These are phyloP conservation scores for Campylomormyrus numenius DNA, from an alignment of 2,113 vertebrate genomes.

Conservation along the genomic window DNA sequence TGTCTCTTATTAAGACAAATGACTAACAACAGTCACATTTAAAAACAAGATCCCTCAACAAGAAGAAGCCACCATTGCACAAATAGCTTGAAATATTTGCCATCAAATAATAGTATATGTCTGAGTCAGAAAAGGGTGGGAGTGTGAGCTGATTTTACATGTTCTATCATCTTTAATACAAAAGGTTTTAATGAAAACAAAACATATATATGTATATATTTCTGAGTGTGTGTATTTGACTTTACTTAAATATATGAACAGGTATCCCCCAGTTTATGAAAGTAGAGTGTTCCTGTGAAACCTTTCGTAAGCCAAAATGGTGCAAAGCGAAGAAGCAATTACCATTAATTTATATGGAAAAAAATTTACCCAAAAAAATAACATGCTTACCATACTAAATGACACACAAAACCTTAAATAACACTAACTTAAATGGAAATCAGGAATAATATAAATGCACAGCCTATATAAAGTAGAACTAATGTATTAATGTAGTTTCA, in stretches of 20 bases:
- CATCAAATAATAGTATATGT: not conserved
- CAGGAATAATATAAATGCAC: not conserved
- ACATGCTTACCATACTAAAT: not conserved
- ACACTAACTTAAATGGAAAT: not conserved
- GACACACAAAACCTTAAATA: not conserved
- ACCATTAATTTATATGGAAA: not conserved
- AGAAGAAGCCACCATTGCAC: not conserved
- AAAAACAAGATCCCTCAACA: not conserved
- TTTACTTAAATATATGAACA: not conserved
- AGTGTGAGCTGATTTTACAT: not conserved
- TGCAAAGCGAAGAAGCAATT: not conserved
- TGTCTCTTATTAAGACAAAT: no score
- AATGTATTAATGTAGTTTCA: not conserved
- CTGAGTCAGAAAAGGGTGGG: not conserved
- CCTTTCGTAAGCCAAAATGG: not conserved
- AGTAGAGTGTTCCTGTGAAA: not conserved
- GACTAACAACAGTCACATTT: not conserved
- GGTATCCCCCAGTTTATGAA: not conserved
- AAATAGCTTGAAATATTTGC: not conserved
- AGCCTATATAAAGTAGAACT: not conserved
- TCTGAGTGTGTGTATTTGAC: constrained; percentile 27
- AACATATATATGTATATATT: constrained; percentile 19
- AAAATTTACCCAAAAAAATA: not conserved
- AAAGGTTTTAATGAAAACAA: not conserved
- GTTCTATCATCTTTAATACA: constrained; percentile 3